Conservation (phyloP, 2,888 invertebrate genomes). For the Lochmaea capreae region DNA sequence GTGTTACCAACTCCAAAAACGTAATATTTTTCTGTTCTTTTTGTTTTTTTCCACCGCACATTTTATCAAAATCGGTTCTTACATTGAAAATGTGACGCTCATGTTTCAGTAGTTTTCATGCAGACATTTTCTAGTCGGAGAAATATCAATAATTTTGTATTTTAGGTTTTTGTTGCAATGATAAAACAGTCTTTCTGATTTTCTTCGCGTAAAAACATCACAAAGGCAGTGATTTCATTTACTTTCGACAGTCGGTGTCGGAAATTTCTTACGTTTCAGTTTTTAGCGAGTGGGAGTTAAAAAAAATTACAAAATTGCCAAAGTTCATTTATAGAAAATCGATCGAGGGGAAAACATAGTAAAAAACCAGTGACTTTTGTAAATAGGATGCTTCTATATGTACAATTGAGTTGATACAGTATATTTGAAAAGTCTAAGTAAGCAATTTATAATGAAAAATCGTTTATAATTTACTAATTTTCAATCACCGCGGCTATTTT, state of each 20-base stretch:
- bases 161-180: conserved; percentile 22
- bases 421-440: too few species aligned
- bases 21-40: too few species aligned
- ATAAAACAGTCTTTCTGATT: conserved; percentile 24
- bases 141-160: conserved; percentile 18
- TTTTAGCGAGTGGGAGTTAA: conserved; percentile 8
- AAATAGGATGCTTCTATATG: neutral
- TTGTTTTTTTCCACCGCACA: too few species aligned
- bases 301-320: neutral
- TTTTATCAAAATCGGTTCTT: too few species aligned
- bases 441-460: too few species aligned
- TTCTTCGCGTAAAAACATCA: conserved; percentile 21
- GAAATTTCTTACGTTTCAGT: neutral
- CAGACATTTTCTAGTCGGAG: neutral
- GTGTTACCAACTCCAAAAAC: too few species aligned
- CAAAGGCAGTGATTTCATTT: neutral
- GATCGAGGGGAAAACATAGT: neutral
- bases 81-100: conserved; percentile 12
- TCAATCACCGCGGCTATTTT: neutral
- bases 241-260: neutral
- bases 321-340: conserved; percentile 5
- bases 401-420: neutral
- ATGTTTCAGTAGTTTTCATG: conserved; percentile 17
- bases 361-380: neutral
- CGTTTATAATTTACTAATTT: too few species aligned